These are phyloP conservation scores for Dinothrombium tinctorium DNA, from an alignment of 1,140 invertebrate genomes.

Conservation along the genomic window DNA sequence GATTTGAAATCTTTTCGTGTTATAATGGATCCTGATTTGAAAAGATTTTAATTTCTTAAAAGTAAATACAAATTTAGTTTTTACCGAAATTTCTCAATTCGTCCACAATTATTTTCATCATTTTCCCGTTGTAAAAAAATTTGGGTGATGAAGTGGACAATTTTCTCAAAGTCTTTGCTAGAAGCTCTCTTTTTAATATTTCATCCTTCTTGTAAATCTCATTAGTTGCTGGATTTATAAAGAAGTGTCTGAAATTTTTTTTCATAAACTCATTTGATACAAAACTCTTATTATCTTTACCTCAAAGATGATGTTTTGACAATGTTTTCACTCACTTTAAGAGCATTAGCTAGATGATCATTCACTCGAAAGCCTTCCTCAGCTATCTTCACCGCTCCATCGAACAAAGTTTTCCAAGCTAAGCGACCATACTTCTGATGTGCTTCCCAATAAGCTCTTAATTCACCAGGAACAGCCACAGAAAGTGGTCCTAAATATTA, in stretches of 20 bases:
- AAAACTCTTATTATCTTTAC: slow-evolving; percentile 26
- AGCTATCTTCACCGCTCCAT: slow-evolving; percentile 48
- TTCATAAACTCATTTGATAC: too few relatives aligned
- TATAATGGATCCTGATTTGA: too few relatives aligned
- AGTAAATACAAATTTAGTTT: too few relatives aligned
- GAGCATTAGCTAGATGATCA: slow-evolving; percentile 32
- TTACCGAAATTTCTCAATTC: slow-evolving; percentile 18
- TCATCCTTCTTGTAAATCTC: slow-evolving; percentile 22
- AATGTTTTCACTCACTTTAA: slow-evolving; percentile 26
- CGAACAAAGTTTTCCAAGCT: slow-evolving; percentile 51
- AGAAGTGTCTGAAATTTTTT: too few relatives aligned
- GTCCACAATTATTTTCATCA: slow-evolving; percentile 14
- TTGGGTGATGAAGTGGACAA: slow-evolving; percentile 21
- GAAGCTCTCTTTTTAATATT: slow-evolving; percentile 20
- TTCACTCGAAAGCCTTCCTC: slow-evolving; percentile 43
- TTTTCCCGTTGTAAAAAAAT: slow-evolving; percentile 19
- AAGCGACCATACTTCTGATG: slow-evolving; percentile 54
- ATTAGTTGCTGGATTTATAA: background rate
- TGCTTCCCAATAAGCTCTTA: slow-evolving; percentile 62
- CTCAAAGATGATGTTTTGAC: slow-evolving; percentile 33
- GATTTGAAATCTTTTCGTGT: slow-evolving; percentile 24
- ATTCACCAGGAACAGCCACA: slow-evolving; percentile 67
- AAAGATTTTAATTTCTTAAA: too few relatives aligned
- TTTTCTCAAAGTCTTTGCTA: slow-evolving; percentile 22
- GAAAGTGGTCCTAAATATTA: too few relatives aligned